Evolutionary conservation across 2,888 invertebrate species (phyloP), one percentile per base, ranked within the genome.

Genomic region (Vesta saturnalis): DNA sequence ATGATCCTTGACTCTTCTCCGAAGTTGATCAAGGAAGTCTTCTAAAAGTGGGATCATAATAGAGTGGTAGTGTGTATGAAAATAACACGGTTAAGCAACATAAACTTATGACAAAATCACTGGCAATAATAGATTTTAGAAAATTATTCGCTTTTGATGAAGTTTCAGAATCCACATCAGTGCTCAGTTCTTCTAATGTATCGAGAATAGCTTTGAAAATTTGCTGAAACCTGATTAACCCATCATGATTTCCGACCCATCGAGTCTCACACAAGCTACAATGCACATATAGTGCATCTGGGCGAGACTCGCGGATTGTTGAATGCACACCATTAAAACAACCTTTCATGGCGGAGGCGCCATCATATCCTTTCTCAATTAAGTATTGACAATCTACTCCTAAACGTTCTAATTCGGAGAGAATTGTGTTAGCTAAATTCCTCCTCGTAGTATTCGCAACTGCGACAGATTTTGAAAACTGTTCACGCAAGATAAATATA

Each of bases 81-180:
- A 30, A n/a, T n/a, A n/a, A n/a, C n/a, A n/a, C n/a, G n/a, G n/a
- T n/a, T n/a, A n/a, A n/a, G n/a, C n/a, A n/a, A 30, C 30, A 30
- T 30, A 30, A 30, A 43, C 43, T 5, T 43, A 43, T 43, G 43
- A 43, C 43, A n/a, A n/a, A 12, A 43, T 14, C 14, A 43, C 43
- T 43, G 43, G 43, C 14, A n/a, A 43, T 43, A 43, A 43, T 43
- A 43, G 8, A 43, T 43, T 43, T 43, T 43, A 43, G 14, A 43
- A 43, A 43, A 43, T n/a, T 43, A 43, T 43, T 43, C 43, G 8
- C 43, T 43, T 43, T 43, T 14, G 43, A 43, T n/a, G 43, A 43
- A 43, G 43, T 43, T 43, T 43, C 10, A 43, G 43, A 43, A 43
- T 43, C 43, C 43, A 43, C 43, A 43, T 43, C 14, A 43, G 43